Base-by-base conservation (phyloP, 2,888 invertebrate genomes). In the Patella pellucida region DNA sequence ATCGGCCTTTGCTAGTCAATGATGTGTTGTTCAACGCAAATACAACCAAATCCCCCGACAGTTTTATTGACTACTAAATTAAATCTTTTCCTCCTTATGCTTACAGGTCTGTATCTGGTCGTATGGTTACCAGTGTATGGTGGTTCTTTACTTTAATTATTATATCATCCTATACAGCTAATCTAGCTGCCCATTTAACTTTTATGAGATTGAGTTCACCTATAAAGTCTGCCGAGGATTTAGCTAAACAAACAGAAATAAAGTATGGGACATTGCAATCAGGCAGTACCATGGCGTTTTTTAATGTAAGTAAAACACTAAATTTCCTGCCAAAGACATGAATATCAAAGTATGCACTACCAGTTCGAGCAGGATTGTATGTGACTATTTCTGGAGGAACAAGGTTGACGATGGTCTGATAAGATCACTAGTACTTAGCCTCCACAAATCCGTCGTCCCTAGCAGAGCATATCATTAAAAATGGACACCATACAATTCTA, bases 141-240 rank as follows among this genome's bases (percentile, higher is more conserved):
- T 99, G 99, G 98, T 99, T 99, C 92, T 99, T 99, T 92, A 99
- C 99, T 0, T 93, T 99, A 82, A 99, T 99, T 89, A 94, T 99
- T 76, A 97, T 98, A 80, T 98, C 98, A 74, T 99, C 98, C 31
- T 99, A 99, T 91, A 99, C 99, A 68, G 99, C 99, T 78, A 99
- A 99, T 92, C 93, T 99, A 79, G 91, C 91, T 16, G 99, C 99
- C 5, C 99, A 98, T 91, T 94, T 99, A 76, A 99, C 99, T 12
- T 96, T 98, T 74, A 98, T 98, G 92, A 93, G 98, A 83, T 98
- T 98, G 95, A 95, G 96, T 9, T 95, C 97, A 16, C 97, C 98
- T 16, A 96, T 97, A 87, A 96, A 96, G 92, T 96, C 95, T 52
- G 95, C 96, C 0, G 95, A 98, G 90, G 97, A 97, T 91, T 92